phyloP scores from a whole-genome alignment of 2,113 vertebrate species.

The Nannobrachium achirus region DNA sequence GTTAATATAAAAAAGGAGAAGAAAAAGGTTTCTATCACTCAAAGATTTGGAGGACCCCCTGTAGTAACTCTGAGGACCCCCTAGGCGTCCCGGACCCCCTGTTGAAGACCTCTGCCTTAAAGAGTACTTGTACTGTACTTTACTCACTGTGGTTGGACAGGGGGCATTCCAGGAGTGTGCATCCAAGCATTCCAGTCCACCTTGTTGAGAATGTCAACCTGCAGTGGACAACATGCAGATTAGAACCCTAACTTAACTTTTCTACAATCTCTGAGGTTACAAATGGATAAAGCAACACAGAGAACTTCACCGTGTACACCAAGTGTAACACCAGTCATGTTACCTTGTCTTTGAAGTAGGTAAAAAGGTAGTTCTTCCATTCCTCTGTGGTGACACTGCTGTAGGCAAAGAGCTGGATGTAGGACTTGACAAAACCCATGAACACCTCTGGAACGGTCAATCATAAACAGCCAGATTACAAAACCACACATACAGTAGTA shows the following conservation, averaged over 20 bases:
- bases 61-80: no score
- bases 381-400: conserved; percentile 88
- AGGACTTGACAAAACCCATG: conserved; percentile 94
- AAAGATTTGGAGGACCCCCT: no score
- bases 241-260: neutral
- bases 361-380: conserved; percentile 94
- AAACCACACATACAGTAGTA: no score
- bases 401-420: conserved; percentile 91
- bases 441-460: conserved; percentile 85
- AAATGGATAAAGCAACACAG: neutral
- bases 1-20: no score
- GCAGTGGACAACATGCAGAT: conserved; percentile 25
- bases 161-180: conserved; percentile 92
- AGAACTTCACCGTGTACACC: no score
- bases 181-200: conserved; percentile 97
- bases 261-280: neutral
- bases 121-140: no score
- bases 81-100: no score
- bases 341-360: conserved; percentile 93
- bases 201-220: conserved; percentile 90
- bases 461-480: no score
- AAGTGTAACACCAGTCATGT: neutral
- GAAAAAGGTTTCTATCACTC: no score
- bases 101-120: no score
- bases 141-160: conserved; percentile 87